Evolutionary conservation across 2,113 vertebrate genomes (phyloP), one percentile per base, ranked within the genome.

Genomic region (Podocnemis expansa): DNA sequence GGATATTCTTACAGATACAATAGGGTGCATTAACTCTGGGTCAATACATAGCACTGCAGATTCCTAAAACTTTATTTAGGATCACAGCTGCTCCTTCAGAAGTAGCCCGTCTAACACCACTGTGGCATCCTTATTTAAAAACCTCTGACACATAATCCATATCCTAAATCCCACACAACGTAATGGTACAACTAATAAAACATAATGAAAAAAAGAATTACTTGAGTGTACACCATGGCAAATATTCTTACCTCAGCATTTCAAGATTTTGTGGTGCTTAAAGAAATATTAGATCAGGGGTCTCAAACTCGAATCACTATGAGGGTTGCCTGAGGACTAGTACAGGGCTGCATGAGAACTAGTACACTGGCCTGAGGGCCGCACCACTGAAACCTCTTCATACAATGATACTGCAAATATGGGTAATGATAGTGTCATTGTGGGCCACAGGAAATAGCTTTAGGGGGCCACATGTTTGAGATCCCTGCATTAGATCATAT

Each of bases 111-210:
- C 29, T 63, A 12, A 63, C 89, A 27, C 81, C 2, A 0, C 17
- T 1, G 27, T 21, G 49, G 11, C 1, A 45, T 19, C 4, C 2
- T 0, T 1, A 6, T 3, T 8, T 5, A 49, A 21, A 8, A 78
- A 6, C n/a, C 2, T 1, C 8, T 0, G 3, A 21, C 1, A 25
- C 0, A 3, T 1, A 8, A 82, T 1, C 79, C 38, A 0, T 0
- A 0, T 2, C 56, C 60, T 70, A 14, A 47, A 85, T 49, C 51
- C 88, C 86, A 16, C 49, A 1, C 0, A 12, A 0, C 34, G 60
- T 6, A 0, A 51, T 1, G 56, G 2, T 54, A 0, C 0, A 91
- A 43, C 5, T 13, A 63, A 75, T 0, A 8, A 43, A 80, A 58
- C 0, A 0, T 1, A 1, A 0, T n/a, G 10, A 2, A 11, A 47